phyloP scores from a whole-genome alignment of 1,140 invertebrate species.

The Chironomus striatipennis region DNA sequence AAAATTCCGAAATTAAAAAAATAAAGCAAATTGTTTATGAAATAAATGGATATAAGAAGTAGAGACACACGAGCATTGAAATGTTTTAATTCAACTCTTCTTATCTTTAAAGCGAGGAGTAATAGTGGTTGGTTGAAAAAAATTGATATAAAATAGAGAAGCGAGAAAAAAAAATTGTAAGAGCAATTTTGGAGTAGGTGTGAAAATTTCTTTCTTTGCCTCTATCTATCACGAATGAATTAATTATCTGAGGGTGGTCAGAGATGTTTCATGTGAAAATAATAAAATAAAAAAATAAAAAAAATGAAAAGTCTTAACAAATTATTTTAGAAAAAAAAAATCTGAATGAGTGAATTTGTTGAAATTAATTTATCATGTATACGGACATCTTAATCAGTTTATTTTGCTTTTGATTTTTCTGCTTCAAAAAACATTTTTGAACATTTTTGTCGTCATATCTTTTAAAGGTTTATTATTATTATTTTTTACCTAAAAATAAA shows the following conservation, averaged over 20 bases:
- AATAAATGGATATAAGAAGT: no score
- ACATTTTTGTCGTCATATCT: neutral
- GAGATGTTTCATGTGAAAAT: neutral
- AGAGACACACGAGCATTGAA: no score
- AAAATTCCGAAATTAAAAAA: no score
- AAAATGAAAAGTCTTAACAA: no score
- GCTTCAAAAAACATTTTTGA: no score
- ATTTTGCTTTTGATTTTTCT: no score
- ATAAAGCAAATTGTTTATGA: no score
- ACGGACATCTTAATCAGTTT: neutral
- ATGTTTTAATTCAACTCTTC: no score
- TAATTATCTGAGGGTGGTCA: slow-evolving; percentile 8
- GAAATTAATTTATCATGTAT: neutral
- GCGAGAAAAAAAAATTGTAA: no score
- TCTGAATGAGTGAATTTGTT: no score
- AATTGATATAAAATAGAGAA: no score
- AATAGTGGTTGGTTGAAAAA: neutral
- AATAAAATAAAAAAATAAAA: neutral
- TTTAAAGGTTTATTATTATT: neutral
- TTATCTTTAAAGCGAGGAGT: neutral
- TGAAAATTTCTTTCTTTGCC: neutral
- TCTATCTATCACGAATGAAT: neutral
- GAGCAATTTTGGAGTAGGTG: neutral
- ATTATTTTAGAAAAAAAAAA: no score
- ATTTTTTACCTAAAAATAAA: neutral